Evolutionary conservation across 2,888 invertebrate species (phyloP), one percentile per base, ranked within the genome.

Genomic region (Athetis lepigone): DNA sequence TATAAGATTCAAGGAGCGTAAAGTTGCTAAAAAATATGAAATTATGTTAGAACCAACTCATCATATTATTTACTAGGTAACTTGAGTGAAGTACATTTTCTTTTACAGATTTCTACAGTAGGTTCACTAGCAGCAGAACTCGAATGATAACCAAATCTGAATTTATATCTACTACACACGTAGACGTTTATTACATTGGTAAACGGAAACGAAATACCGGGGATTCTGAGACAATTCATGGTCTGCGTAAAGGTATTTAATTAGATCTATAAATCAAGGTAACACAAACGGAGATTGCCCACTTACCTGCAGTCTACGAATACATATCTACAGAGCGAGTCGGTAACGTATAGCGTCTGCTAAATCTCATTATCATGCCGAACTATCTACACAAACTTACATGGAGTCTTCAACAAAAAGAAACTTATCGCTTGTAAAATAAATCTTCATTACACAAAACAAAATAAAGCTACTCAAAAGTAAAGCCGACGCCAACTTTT

Each of bases 251-350:
- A 89, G 89, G 88, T 88, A 90, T 91, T 90, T 91, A 91, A 92
- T 92, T 92, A 90, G 88, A 88, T 83, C 87, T 80, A 90, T 91
- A 91, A 92, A 91, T 92, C 90, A 90, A 85, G 82, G 75, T 77
- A 82, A 83, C 81, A 81, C 79, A 79, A 85, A 81, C 80, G 79
- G 81, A 85, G 83, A 85, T 84, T 84, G 84, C 81, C 84, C 84
- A 82, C 82, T 84, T 83, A 81, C 82, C 81, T 85, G 79, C 80
- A 84, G 77, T 76, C 79, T 80, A 59, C 70, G 74, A 80, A 76
- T 80, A 79, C 76, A 71, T 81, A 77, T 64, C 72, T 73, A 63
- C 49, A 60, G 54, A 60, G 55, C 37, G 36, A 62, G 37, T 40
- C 40, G 21, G 58, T 56, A 59, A 67, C 39, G 16, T 45, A 71